Conservation (phyloP, 2,888 invertebrate genomes). For the Drosophila bunnanda region DNA sequence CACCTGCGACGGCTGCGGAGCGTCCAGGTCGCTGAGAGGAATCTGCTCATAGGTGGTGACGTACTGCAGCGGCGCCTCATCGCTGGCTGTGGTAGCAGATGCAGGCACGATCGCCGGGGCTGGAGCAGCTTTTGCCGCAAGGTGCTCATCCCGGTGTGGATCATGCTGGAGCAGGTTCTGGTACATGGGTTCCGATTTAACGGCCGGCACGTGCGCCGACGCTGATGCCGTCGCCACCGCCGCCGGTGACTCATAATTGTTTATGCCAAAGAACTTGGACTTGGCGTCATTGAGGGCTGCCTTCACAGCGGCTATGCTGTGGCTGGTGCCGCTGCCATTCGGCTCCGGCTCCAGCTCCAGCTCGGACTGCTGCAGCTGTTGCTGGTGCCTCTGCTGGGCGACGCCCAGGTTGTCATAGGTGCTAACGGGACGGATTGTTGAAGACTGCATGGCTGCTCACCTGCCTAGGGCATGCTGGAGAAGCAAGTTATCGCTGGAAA, state of each 20-base stretch:
- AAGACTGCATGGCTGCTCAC: slow-evolving; percentile 58
- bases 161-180: slow-evolving; percentile 79
- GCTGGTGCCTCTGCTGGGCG: slow-evolving; percentile 41
- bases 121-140: background rate
- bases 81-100: background rate
- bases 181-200: slow-evolving; percentile 72
- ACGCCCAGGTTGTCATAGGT: slow-evolving; percentile 83
- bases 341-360: slow-evolving; percentile 34
- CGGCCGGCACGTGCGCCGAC: slow-evolving; percentile 16
- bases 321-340: slow-evolving; percentile 62
- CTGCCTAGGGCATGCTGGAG: slow-evolving; percentile 27
- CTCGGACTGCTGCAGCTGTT: slow-evolving; percentile 9
- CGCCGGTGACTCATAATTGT: slow-evolving; percentile 61
- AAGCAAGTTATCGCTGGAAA: background rate
- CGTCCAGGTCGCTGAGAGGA: slow-evolving; percentile 78
- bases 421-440: slow-evolving; percentile 82
- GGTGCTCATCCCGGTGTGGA: slow-evolving; percentile 2
- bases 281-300: slow-evolving; percentile 84
- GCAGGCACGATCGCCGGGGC: slow-evolving; percentile 3
- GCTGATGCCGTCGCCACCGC: background rate
- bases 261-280: slow-evolving; percentile 84
- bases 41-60: slow-evolving; percentile 74
- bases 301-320: slow-evolving; percentile 82
- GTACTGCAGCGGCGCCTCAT: slow-evolving; percentile 48
- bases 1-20: slow-evolving; percentile 81